Evolutionary conservation across 2,113 vertebrate species (phyloP).

Genomic region (Mionectes macconnelli): DNA sequence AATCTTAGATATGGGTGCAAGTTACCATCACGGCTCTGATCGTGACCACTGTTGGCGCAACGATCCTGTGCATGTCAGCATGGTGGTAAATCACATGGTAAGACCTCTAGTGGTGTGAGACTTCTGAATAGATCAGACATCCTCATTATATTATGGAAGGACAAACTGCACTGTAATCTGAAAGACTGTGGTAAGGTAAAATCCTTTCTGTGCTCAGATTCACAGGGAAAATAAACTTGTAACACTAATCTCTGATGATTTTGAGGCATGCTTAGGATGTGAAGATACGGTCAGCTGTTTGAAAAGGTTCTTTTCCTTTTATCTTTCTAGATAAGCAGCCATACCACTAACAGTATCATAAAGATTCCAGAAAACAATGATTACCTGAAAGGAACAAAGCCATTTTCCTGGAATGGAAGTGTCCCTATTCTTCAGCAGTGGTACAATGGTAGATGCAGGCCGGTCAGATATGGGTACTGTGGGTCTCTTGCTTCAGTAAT

Average conservation of each 20-base stretch:
- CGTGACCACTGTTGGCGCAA: conserved; percentile 51
- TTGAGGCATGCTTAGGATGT: neutral
- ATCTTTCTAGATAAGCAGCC: conserved; percentile 40
- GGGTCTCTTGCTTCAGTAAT: conserved; percentile 37
- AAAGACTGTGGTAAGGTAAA: neutral
- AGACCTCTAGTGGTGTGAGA: neutral
- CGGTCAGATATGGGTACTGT: conserved; percentile 1
- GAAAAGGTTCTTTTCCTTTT: neutral
- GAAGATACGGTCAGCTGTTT: neutral
- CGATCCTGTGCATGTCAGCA: conserved; percentile 55
- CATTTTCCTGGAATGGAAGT: conserved; percentile 54
- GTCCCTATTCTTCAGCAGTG: conserved; percentile 36
- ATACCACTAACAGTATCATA: conserved; percentile 38
- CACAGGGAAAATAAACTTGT: neutral
- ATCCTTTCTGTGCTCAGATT: neutral
- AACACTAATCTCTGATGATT: neutral
- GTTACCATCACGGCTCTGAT: conserved; percentile 36
- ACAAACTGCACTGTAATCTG: neutral
- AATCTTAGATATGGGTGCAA: conserved; percentile 54
- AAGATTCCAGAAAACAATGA: conserved; percentile 55
- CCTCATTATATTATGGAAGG: neutral
- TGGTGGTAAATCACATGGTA: conserved; percentile 62
- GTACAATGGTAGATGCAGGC: conserved; percentile 31
- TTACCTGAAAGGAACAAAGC: conserved; percentile 42
- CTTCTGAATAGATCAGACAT: neutral